Base-by-base conservation (phyloP, 2,113 vertebrate genomes). In the Centropus bengalensis region DNA sequence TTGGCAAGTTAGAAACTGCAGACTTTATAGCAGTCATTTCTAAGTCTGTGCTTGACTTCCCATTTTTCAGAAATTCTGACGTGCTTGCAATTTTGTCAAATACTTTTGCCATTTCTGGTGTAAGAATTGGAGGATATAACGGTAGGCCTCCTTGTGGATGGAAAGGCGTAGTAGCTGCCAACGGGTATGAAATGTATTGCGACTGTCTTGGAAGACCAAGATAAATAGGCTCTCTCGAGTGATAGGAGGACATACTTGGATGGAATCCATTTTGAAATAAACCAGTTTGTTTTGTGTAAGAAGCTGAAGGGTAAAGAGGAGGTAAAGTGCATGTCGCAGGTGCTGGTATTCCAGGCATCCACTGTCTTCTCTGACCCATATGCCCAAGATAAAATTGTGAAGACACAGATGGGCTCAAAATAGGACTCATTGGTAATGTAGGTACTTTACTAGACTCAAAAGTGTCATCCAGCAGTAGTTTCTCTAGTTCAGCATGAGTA, bases 71-170 rank as follows among this genome's bases (percentile, higher is more conserved):
- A 97, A 99, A 99, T 85, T 99, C 99, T 1, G 99, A 99, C 68
- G 99, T 99, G 97, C 99, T 99, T 84, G 99, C 99, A 89, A 99
- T 99, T 98, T 99, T 99, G 96, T 99, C 98, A 62, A 99, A 99
- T 38, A 99, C 98, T 92, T 99, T 99, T 80, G 98, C 99, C 99
- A 99, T 99, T 96, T 99, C 98, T 40, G 99, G 99, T 84, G 98
- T 98, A 55, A 99, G 98, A 2, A 98, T 56, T 36, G 98, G 97
- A 83, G 92, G 97, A 87, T 97, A 98, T 19, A 97, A 21, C 38
- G 98, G 97, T 49, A 98, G 86, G 68, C 79, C 91, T 92, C 96
- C 94, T 18, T 80, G 82, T 75, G 98, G 98, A 88, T 98, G 98
- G 96, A 99, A 98, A 51, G 98, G 89, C 21, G 96, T 83, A 26